Evolutionary conservation across 2,113 vertebrate species (phyloP).

Genomic region (Perca flavescens): DNA sequence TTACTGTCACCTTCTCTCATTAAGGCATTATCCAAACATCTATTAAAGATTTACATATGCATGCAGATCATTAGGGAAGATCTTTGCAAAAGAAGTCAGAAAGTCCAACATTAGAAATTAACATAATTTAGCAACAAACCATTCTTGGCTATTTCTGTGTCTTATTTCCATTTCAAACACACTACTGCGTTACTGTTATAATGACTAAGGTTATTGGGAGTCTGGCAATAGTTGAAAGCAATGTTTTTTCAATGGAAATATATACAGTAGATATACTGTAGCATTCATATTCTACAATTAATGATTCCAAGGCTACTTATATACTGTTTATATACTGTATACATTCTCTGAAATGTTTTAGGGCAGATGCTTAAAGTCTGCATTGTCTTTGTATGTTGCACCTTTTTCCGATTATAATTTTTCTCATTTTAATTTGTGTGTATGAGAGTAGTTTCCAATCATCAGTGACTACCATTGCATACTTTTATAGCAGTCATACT

Average conservation of each 20-base stretch:
- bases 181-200: slow-evolving; percentile 13
- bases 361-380: neutral
- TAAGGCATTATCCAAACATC: neutral
- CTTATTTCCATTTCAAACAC: slow-evolving; percentile 50
- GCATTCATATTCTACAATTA: neutral
- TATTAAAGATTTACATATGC: slow-evolving; percentile 3
- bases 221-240: slow-evolving; percentile 23
- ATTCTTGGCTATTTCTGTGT: slow-evolving; percentile 9
- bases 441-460: neutral
- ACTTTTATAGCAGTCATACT: neutral
- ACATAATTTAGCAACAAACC: neutral
- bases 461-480: neutral
- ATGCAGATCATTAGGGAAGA: slow-evolving; percentile 15
- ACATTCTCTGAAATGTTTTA: neutral
- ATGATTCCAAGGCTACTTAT: neutral
- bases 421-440: neutral
- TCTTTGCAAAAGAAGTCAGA: neutral
- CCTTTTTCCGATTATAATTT: neutral
- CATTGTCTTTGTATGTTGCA: neutral
- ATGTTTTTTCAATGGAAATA: slow-evolving; percentile 10
- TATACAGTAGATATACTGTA: neutral
- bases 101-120: neutral
- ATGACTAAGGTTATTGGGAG: slow-evolving; percentile 14
- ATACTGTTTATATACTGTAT: neutral
- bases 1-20: slow-evolving; percentile 34